Base-by-base conservation (phyloP, 2,888 invertebrate genomes). In the Nycteola revayana region DNA sequence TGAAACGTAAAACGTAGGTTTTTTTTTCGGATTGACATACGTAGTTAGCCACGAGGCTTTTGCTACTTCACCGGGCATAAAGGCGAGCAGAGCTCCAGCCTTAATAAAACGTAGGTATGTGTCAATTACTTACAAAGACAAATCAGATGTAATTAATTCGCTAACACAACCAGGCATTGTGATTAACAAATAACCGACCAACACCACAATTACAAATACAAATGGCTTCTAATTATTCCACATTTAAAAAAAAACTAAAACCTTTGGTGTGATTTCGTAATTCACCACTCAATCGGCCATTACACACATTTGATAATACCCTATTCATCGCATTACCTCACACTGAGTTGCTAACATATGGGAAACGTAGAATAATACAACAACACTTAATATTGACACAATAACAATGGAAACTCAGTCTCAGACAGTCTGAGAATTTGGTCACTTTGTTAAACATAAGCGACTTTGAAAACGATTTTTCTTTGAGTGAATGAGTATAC, bases 301-400 rank as follows among this genome's bases (percentile, higher is more conserved):
- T 77, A 73, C 70, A 60, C 63, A 67, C 69, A 63, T 79, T 80
- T 75, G 67, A 77, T 79, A 80, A 80, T 78, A 75, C 71, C 55
- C 76, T 53, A 80, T 79, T 79, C 77, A 67, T 70, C 51, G 46
- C 51, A 57, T 79, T 78, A 78, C 72, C 58, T 72, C 66, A 71
- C 48, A 47, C 7, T 21, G 26, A 61, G 56, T 66, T 43, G 46
- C 44, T 54, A 56, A 48, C 57, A 73, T 76, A 79, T 78, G 80
- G 75, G 79, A 81, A 80, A 75, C 63, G 23, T 32, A 42, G 47
- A 36, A 44, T 56, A 62, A 66, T 60, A 64, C 56, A 62, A 70
- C 63, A 62, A 65, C 58, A 59, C 51, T 55, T 49, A 45, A 66
- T 72, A 79, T 74, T 67, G 72, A 71, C 66, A 69, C 63, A 61